Conservation (phyloP, 2,888 invertebrate species). For the Atethmia centrago region DNA sequence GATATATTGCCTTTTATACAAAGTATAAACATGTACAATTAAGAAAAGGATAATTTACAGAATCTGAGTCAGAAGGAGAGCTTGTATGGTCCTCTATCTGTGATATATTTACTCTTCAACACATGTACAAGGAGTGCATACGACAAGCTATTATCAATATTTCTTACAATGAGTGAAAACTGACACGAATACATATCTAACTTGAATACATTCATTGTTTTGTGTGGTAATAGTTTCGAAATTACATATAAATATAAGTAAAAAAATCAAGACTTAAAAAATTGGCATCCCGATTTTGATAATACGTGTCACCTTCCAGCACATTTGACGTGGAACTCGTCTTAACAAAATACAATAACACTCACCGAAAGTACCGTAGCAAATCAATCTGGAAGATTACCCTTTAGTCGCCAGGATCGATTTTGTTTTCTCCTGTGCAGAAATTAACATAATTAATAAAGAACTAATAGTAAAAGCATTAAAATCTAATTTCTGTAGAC, state of each 20-base stretch:
- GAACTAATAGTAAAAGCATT: constrained; percentile 71
- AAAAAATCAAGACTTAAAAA: constrained; percentile 46
- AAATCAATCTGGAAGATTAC: constrained; percentile 86
- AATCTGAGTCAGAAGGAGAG: neutral
- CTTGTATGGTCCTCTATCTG: neutral
- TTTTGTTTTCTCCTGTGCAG: constrained; percentile 82
- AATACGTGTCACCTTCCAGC: constrained; percentile 91
- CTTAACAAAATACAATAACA: constrained; percentile 79
- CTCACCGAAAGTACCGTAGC: constrained; percentile 89
- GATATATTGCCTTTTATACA: neutral
- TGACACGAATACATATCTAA: constrained; percentile 1
- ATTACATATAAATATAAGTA: constrained; percentile 3
- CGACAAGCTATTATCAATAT: constrained; percentile 21
- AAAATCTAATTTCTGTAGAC: constrained; percentile 67
- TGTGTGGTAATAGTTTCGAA: neutral
- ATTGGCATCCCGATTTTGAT: constrained; percentile 83
- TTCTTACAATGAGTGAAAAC: constrained; percentile 11
- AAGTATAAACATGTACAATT: neutral
- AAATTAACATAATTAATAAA: constrained; percentile 74
- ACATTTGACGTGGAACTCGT: constrained; percentile 90
- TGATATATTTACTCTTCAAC: constrained; percentile 8
- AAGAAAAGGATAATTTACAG: neutral
- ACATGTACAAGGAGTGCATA: constrained; percentile 27
- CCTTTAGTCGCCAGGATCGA: constrained; percentile 87
- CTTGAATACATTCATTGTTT: neutral